These are phyloP conservation scores for Automeris io DNA, from an alignment of 2,888 invertebrate species.

Conservation along the genomic window DNA sequence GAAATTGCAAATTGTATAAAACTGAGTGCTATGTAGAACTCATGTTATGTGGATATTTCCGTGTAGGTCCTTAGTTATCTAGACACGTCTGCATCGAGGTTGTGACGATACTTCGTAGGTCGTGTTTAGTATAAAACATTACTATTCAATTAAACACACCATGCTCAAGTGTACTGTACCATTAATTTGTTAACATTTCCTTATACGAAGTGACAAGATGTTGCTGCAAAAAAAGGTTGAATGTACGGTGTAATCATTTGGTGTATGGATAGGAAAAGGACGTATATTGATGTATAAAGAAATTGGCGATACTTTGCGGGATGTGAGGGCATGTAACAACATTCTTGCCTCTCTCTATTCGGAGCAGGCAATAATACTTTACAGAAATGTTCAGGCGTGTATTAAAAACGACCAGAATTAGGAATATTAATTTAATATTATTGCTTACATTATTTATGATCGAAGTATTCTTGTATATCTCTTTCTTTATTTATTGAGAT, in stretches of 20 bases:
- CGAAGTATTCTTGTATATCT: too few species aligned
- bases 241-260: not conserved
- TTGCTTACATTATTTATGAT: too few species aligned
- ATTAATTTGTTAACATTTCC: constrained; percentile 24
- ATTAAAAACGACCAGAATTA: too few species aligned
- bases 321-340: too few species aligned
- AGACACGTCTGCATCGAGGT: constrained; percentile 65
- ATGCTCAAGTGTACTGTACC: constrained; percentile 34
- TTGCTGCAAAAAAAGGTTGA: not conserved
- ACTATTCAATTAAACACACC: constrained; percentile 49
- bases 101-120: constrained; percentile 38
- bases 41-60: constrained; percentile 43
- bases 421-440: too few species aligned
- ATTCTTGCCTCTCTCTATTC: too few species aligned
- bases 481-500: too few species aligned
- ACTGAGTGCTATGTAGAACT: constrained; percentile 36
- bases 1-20: constrained; percentile 24
- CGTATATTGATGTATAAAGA: too few species aligned
- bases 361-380: too few species aligned
- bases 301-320: too few species aligned
- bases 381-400: too few species aligned
- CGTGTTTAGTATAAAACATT: constrained; percentile 41
- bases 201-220: constrained; percentile 22
- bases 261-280: too few species aligned
- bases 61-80: constrained; percentile 61